These are phyloP conservation scores for Megalurothrips usitatus DNA, from an alignment of 2,888 invertebrate genomes.

Conservation along the genomic window DNA sequence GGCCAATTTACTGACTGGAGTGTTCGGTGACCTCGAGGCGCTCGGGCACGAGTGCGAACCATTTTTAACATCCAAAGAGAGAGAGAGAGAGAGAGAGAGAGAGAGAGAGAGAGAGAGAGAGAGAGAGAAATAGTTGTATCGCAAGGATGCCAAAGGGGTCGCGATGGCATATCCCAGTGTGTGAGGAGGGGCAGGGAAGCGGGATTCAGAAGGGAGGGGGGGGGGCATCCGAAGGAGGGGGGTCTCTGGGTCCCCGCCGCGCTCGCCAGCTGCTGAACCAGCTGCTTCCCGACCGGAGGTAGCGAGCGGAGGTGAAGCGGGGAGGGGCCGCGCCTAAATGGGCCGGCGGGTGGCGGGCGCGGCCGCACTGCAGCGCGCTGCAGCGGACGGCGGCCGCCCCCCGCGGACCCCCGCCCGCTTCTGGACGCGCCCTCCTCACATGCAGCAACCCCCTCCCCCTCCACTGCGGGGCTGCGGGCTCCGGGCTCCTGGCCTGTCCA, in stretches of 20 bases:
- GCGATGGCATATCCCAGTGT: too few relatives aligned
- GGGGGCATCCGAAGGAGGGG: not conserved
- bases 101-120: too few relatives aligned
- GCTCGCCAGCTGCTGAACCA: conserved; percentile 25
- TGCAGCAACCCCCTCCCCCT: not conserved
- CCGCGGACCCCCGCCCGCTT: not conserved
- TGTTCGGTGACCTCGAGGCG: too few relatives aligned
- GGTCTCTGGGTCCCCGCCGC: not conserved
- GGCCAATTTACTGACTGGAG: too few relatives aligned
- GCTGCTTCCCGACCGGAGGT: conserved; percentile 2
- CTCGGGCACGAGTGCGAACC: too few relatives aligned
- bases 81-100: too few relatives aligned
- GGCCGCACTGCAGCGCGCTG: not conserved
- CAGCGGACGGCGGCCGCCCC: not conserved
- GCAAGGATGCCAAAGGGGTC: too few relatives aligned
- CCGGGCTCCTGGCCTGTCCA: not conserved
- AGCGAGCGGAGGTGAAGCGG: not conserved
- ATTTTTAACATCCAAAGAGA: too few relatives aligned
- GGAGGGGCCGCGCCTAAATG: not conserved
- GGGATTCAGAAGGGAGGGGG: not conserved
- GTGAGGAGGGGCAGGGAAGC: not conserved
- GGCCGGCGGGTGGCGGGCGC: not conserved
- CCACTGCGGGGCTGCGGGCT: conserved; percentile 11
- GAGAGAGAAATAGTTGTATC: too few relatives aligned
- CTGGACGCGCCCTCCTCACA: not conserved